phyloP scores from a whole-genome alignment of 2,888 invertebrate genomes.

The Entomobrya multifasciata region DNA sequence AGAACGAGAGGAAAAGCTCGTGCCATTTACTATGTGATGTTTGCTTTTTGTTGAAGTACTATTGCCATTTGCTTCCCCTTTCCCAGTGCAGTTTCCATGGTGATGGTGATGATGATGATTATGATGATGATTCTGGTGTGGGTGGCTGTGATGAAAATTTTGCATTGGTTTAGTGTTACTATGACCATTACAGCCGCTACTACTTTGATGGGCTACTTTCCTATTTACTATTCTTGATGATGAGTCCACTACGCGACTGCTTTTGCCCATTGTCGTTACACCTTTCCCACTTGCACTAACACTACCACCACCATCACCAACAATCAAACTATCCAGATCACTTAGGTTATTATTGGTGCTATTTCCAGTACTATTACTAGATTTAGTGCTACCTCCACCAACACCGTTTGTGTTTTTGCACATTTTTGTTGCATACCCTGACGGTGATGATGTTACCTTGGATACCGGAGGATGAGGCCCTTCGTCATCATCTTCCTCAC shows the following conservation, averaged over 20 bases:
- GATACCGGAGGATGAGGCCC: conserved; percentile 70
- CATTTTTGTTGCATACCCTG: conserved; percentile 48
- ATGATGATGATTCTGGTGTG: background rate
- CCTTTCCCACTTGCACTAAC: conserved; percentile 48
- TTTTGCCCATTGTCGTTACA: conserved; percentile 36
- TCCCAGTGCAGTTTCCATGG: background rate
- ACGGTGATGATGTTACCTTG: conserved; percentile 80
- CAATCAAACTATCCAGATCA: conserved; percentile 51
- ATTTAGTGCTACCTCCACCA: background rate
- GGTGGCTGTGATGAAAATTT: background rate
- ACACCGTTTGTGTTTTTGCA: conserved; percentile 22
- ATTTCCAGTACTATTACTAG: background rate
- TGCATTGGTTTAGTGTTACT: conserved; percentile 44
- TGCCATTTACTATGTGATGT: conserved; percentile 37
- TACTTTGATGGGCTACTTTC: conserved; percentile 55
- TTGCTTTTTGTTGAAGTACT: conserved; percentile 51
- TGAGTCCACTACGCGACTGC: conserved; percentile 20
- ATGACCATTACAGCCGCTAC: conserved; percentile 22
- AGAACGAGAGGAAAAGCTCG: conserved; percentile 38
- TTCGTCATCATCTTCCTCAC: conserved; percentile 69
- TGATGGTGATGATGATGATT: background rate
- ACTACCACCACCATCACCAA: conserved; percentile 47
- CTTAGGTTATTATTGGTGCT: conserved; percentile 59
- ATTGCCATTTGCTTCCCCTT: conserved; percentile 55
- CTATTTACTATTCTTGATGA: conserved; percentile 63